Base-by-base conservation (phyloP, 2,113 vertebrate genomes). In the Otolemur garnettii region DNA sequence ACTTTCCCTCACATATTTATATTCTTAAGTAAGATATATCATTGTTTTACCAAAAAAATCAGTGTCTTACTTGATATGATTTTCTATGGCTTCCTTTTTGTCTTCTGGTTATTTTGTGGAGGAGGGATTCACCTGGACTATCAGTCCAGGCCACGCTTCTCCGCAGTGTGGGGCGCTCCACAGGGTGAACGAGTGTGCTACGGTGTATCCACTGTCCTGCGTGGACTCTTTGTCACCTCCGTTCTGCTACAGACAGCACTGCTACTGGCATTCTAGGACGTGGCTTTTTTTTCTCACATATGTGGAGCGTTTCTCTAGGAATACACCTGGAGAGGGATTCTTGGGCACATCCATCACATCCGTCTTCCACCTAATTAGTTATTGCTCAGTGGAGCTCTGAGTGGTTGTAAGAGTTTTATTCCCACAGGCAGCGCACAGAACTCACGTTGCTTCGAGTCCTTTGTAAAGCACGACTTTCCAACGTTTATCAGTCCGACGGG, bases 121-220 rank as follows among this genome's bases (percentile, higher is more conserved):
- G 55, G 8, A 62, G 4, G 62, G 24, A 60, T 10, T 1, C n/a
- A 8, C 0, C 2, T 28, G 30, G 8, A 33, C 18, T 26, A 19
- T 72, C 53, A 12, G 3, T 50, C 26, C 50, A 12, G 22, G 33
- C 30, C 11, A 5, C 21, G 38, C 2, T 5, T 24, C 28, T 78
- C 18, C 11, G 3, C 2, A 4, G 26, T n/a, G 50, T 4, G 7
- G 5, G 9, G 5, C 3, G 5, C 2, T 12, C 33, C 59, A 13
- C 3, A 10, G 30, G 10, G 1, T 0, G 21, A 69, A 59, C 13
- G 38, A 38, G 38, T 38, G 3, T 10, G 14, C n/a, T 8, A 7
- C 3, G 28, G 4, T 0, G 11, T 82, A 9, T 2, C 53, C 11
- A 5, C 3, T 4, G 12, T 28, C 13, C 59, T 9, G 0, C 12